A percentile compares a stretch with the other conserved stretches of the same genome.
phyloP scores from a whole-genome alignment of 1,140 invertebrate species.

The Penaeus vannamei region DNA sequence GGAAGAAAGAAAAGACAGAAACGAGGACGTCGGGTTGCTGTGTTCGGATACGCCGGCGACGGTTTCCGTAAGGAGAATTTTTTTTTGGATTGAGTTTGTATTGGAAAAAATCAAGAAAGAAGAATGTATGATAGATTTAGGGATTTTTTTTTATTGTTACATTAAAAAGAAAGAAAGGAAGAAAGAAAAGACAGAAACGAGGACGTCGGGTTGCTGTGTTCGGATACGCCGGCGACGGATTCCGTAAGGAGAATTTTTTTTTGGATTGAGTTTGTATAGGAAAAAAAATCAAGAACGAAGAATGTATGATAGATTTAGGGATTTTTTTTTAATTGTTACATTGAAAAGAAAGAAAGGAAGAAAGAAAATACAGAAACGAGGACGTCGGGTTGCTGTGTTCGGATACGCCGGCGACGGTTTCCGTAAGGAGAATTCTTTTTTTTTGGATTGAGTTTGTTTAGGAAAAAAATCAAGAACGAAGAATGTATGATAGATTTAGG shows the following conservation, averaged over 20 bases:
- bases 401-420: constrained; percentile 35
- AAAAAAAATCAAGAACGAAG: no score
- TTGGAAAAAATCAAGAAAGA: no score
- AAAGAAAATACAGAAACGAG: constrained; percentile 83
- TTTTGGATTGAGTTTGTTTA: not conserved
- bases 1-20: no score
- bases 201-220: constrained; percentile 80
- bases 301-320: no score
- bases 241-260: constrained; percentile 8
- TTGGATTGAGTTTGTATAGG: not conserved
- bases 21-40: constrained; percentile 82
- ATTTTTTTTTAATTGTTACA: no score
- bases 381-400: constrained; percentile 81
- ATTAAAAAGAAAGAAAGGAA: no score
- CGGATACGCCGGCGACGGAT: constrained; percentile 52
- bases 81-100: not conserved
- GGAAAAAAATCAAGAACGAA: no score
- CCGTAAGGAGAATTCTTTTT: not conserved
- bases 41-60: constrained; percentile 71
- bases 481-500: no score
- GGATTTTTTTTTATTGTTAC: no score
- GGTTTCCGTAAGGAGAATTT: not conserved
- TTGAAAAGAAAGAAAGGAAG: no score
- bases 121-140: no score
- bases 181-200: no score